A percentile compares a stretch with the other conserved stretches of the same genome.
Evolutionary conservation across 2,888 invertebrate species (phyloP).

Genomic region (Tetrapedia diversipes): DNA sequence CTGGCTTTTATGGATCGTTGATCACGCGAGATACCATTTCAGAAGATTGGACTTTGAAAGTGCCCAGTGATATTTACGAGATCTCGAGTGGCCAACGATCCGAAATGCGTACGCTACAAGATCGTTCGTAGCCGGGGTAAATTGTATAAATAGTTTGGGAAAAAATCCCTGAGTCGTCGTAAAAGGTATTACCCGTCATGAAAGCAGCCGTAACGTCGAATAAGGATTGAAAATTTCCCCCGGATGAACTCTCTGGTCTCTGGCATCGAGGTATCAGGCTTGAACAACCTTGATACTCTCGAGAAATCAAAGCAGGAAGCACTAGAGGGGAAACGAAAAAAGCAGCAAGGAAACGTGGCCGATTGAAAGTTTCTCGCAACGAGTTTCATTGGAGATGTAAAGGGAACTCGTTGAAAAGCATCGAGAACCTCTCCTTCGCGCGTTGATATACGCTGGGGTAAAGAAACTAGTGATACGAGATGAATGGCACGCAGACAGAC

Average conservation of each 20-base stretch:
- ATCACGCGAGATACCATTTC: not conserved
- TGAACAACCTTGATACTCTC: not conserved
- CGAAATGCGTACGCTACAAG: too few species aligned
- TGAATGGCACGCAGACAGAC: not conserved
- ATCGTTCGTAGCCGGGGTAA: not conserved
- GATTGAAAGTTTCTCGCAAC: slow-evolving; percentile 1
- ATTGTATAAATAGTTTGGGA: not conserved
- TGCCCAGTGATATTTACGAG: not conserved
- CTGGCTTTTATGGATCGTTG: not conserved
- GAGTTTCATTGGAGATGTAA: not conserved
- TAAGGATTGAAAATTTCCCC: not conserved
- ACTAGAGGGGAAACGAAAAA: not conserved
- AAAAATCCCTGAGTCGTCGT: too few species aligned
- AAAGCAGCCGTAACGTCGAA: not conserved
- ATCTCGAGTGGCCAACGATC: not conserved
- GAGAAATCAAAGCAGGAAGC: not conserved
- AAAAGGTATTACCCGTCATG: too few species aligned
- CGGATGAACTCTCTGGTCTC: not conserved
- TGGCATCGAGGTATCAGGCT: not conserved
- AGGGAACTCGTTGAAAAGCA: not conserved
- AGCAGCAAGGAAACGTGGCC: not conserved
- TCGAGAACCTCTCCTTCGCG: not conserved
- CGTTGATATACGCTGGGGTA: not conserved
- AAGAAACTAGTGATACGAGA: slow-evolving; percentile 1
- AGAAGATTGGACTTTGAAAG: not conserved